Evolutionary conservation across 2,113 vertebrate genomes (phyloP).

Genomic region (Eira barbara): DNA sequence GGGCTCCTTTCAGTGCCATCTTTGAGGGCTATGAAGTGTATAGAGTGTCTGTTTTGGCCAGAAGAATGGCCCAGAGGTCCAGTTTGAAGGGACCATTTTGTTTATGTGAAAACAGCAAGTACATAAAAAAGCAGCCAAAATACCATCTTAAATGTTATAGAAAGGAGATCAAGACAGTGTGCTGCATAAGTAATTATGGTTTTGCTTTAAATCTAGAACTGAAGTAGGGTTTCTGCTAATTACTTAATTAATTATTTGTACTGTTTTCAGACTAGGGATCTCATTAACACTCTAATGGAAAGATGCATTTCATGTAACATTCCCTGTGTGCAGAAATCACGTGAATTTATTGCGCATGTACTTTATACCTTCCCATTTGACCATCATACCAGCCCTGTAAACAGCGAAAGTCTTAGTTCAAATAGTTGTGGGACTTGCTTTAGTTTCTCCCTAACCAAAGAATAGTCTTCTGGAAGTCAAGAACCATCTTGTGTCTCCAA

Average conservation of each 20-base stretch:
- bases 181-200: background rate
- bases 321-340: background rate
- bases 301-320: background rate
- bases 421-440: background rate
- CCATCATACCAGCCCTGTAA: background rate
- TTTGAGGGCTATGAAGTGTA: background rate
- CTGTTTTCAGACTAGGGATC: background rate
- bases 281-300: background rate
- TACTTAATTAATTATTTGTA: background rate
- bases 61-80: background rate
- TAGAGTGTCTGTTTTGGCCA: background rate
- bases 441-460: background rate
- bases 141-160: background rate
- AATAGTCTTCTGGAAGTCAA: background rate
- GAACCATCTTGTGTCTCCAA: background rate
- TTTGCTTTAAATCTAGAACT: constrained; percentile 29
- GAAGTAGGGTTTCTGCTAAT: constrained; percentile 26
- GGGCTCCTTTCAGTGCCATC: background rate
- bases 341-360: background rate
- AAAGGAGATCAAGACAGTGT: background rate
- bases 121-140: background rate
- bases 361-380: background rate
- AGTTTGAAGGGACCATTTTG: background rate
- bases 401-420: background rate
- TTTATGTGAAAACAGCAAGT: constrained; percentile 11